Evolutionary conservation across 2,888 invertebrate genomes (phyloP).

Genomic region (Drosophila eohydei): DNA sequence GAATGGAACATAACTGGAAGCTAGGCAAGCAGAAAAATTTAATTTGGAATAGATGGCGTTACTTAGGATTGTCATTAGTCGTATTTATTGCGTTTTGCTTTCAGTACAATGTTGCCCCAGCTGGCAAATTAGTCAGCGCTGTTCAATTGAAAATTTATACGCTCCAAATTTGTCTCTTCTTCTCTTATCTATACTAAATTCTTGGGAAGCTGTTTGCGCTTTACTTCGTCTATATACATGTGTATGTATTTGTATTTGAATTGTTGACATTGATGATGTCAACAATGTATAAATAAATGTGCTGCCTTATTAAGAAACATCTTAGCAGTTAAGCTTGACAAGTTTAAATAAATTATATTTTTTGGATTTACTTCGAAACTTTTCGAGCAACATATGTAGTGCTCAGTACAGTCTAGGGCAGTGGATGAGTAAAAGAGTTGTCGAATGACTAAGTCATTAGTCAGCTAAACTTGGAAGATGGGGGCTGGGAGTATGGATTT

Average conservation of each 20-base stretch:
- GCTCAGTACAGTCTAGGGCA: background rate
- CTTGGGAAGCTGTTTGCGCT: slow-evolving; percentile 31
- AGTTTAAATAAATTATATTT: slow-evolving; percentile 9
- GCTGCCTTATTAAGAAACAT: slow-evolving; percentile 5
- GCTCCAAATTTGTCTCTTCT: slow-evolving; percentile 17
- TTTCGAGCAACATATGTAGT: background rate
- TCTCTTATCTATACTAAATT: slow-evolving; percentile 38
- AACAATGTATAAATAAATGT: slow-evolving; percentile 12
- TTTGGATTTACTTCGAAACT: background rate
- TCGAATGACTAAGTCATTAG: slow-evolving; percentile 1
- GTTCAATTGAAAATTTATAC: slow-evolving; percentile 10
- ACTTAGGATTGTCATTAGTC: slow-evolving; percentile 10
- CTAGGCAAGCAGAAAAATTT: slow-evolving; percentile 12
- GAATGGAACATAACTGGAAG: slow-evolving; percentile 3
- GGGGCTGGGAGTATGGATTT: background rate
- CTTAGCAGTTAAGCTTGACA: slow-evolving; percentile 14
- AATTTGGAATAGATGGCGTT: slow-evolving; percentile 8
- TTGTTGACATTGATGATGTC: slow-evolving; percentile 41
- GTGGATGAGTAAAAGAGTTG: background rate
- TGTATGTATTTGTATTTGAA: slow-evolving; percentile 16
- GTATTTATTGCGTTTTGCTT: background rate
- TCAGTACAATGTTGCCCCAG: background rate
- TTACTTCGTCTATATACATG: slow-evolving; percentile 19
- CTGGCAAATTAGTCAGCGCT: slow-evolving; percentile 12
- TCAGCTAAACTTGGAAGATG: background rate